These are phyloP conservation scores for Ptilorrhoa leucosticta DNA, from an alignment of 2,113 vertebrate species.

Conservation along the genomic window DNA sequence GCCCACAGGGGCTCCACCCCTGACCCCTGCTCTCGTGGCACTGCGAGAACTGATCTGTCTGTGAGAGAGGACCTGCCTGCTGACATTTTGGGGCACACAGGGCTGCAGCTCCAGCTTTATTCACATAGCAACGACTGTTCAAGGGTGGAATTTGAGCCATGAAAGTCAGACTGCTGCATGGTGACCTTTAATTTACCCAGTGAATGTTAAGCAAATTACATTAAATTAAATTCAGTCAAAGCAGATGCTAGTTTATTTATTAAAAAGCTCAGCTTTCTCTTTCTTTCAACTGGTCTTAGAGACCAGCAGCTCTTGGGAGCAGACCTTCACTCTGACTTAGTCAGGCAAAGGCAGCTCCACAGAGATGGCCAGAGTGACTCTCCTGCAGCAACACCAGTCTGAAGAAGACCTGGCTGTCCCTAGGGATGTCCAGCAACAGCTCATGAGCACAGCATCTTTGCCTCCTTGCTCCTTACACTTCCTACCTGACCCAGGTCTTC, in stretches of 20 bases:
- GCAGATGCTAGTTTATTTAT: conserved; percentile 44
- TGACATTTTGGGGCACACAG: background rate
- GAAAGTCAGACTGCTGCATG: background rate
- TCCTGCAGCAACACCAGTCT: background rate
- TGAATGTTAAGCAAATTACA: conserved; percentile 43
- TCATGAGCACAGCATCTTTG: background rate
- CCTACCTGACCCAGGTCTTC: background rate
- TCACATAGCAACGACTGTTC: background rate
- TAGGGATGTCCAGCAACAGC: background rate
- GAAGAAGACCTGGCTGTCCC: background rate
- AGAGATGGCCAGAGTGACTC: background rate
- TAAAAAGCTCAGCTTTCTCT: conserved; percentile 38
- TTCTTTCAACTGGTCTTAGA: background rate
- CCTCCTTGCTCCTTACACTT: background rate
- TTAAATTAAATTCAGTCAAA: conserved; percentile 50
- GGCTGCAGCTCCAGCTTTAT: background rate
- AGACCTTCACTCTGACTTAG: background rate
- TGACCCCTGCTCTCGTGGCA: background rate
- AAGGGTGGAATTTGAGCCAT: background rate
- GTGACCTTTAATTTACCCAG: conserved; percentile 38
- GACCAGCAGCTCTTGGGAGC: background rate
- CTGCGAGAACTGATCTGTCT: background rate
- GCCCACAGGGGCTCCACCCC: background rate
- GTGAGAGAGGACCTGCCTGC: background rate
- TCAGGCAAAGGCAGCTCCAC: background rate